A percentile compares a stretch with the other conserved stretches of the same genome.
phyloP scores from a whole-genome alignment of 2,113 vertebrate genomes.

The Pangasianodon gigas region DNA sequence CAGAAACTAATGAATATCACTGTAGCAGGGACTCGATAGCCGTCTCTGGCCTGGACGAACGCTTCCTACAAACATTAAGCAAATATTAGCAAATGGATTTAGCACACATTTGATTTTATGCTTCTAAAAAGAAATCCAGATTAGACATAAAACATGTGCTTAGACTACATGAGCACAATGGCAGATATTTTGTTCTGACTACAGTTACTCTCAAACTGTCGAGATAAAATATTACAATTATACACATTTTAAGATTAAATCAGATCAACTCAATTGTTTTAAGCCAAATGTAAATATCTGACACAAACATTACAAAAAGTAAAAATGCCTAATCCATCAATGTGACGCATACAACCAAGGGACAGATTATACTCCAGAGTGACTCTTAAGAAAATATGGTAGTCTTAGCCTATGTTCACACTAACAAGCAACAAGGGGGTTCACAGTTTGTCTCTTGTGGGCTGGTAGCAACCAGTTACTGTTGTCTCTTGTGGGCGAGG shows the following conservation, averaged over 20 bases:
- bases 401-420: neutral
- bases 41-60: conserved; percentile 87
- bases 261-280: neutral
- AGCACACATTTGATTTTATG: neutral
- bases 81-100: neutral
- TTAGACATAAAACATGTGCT: neutral
- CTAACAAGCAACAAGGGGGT: neutral
- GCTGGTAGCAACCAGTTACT: neutral
- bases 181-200: neutral
- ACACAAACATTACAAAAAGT: neutral
- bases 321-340: too few relatives aligned
- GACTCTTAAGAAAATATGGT: neutral
- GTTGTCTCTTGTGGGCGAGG: neutral
- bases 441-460: neutral
- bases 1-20: conserved; percentile 65
- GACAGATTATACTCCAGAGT: neutral
- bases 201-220: neutral
- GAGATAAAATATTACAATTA: neutral
- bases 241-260: neutral
- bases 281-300: neutral
- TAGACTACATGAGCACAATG: neutral
- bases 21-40: conserved; percentile 93
- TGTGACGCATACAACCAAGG: too few relatives aligned
- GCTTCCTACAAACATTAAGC: conserved; percentile 81
- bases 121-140: neutral